Evolutionary conservation across 2,888 invertebrate genomes (phyloP).

Genomic region (Eudasyphora cyanicolor): DNA sequence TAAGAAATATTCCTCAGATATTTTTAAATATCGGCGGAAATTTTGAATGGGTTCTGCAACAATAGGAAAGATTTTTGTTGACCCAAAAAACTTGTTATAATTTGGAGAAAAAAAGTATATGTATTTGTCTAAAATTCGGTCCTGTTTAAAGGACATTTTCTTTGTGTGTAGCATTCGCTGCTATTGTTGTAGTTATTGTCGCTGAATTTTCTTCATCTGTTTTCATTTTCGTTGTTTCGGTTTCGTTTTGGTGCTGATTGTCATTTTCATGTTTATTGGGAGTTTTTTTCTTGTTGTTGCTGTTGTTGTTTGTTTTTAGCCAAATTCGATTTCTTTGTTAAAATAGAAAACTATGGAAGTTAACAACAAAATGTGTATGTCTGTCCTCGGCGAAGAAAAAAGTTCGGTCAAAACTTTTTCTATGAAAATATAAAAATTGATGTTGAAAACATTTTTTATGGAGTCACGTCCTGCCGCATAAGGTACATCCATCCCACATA

Average conservation of each 20-base stretch:
- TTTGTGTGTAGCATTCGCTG: neutral
- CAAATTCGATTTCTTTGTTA: neutral
- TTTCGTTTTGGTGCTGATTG: conserved; percentile 19
- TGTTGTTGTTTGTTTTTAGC: too few species aligned
- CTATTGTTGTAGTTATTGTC: neutral
- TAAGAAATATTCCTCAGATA: too few species aligned
- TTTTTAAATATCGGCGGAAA: too few species aligned
- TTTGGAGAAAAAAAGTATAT: too few species aligned
- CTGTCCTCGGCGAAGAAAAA: too few species aligned
- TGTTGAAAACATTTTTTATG: conserved; percentile 25
- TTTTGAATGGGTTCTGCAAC: too few species aligned
- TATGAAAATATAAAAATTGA: conserved; percentile 34
- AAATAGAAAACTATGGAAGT: neutral
- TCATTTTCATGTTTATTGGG: conserved; percentile 42
- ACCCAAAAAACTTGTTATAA: too few species aligned
- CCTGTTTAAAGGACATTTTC: too few species aligned
- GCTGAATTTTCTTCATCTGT: conserved; percentile 38
- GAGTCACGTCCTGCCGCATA: conserved; percentile 30
- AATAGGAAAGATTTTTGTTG: too few species aligned
- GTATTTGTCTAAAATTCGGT: too few species aligned
- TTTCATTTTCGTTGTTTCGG: conserved; percentile 60
- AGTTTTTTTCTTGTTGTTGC: neutral
- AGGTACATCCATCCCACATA: neutral
- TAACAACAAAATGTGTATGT: neutral
- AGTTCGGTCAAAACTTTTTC: neutral